Conservation (phyloP, 2,888 invertebrate genomes). For the Keiferia lycopersicella region DNA sequence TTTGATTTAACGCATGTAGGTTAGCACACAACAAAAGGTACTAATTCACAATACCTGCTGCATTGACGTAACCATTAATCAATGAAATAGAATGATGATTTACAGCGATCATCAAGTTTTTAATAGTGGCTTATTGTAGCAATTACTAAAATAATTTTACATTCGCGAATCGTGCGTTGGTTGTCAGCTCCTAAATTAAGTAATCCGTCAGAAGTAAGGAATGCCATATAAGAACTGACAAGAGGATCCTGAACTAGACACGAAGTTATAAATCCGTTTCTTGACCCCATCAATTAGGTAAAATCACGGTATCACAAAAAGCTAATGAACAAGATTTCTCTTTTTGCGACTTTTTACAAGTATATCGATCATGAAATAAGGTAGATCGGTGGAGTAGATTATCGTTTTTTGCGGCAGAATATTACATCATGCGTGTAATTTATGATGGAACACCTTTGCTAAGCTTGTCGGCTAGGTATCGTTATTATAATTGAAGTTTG, state of each 20-base stretch:
- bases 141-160: slow-evolving; percentile 34
- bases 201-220: slow-evolving; percentile 39
- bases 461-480: neutral
- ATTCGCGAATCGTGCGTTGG: slow-evolving; percentile 32
- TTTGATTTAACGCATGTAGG: slow-evolving; percentile 35
- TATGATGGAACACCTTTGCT: slow-evolving; percentile 10
- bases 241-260: slow-evolving; percentile 56
- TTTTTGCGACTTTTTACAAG: slow-evolving; percentile 6
- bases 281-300: slow-evolving; percentile 46
- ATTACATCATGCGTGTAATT: slow-evolving; percentile 22
- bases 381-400: slow-evolving; percentile 1
- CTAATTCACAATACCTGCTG: slow-evolving; percentile 12
- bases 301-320: slow-evolving; percentile 12
- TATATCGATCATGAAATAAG: slow-evolving; percentile 33
- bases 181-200: slow-evolving; percentile 36
- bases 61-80: slow-evolving; percentile 15
- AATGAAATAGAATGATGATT: slow-evolving; percentile 17
- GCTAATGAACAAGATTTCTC: slow-evolving; percentile 12
- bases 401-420: slow-evolving; percentile 8
- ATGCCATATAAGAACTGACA: slow-evolving; percentile 43
- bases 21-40: neutral
- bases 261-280: slow-evolving; percentile 56
- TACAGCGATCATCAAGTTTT: slow-evolving; percentile 26
- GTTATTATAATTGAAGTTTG: neutral
- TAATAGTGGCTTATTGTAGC: slow-evolving; percentile 30